Conservation (phyloP, 2,113 vertebrate genomes). For the Channa argus region DNA sequence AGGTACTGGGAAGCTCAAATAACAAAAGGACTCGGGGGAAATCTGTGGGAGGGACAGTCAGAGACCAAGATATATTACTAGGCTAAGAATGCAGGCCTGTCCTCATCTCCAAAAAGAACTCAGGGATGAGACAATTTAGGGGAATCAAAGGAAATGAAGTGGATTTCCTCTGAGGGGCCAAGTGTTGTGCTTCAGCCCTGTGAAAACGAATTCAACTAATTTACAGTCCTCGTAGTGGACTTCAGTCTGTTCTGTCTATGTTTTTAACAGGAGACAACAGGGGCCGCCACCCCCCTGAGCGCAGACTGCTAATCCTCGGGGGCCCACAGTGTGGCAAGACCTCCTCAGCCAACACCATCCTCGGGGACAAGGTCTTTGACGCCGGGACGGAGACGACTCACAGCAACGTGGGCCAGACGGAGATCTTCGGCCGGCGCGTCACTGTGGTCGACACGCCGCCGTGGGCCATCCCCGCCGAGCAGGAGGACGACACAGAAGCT, state of each 20-base stretch:
- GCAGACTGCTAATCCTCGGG: constrained; percentile 75
- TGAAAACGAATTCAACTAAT: background rate
- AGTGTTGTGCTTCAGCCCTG: background rate
- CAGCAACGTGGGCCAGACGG: constrained; percentile 77
- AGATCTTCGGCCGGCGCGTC: constrained; percentile 74
- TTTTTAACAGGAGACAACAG: constrained; percentile 63
- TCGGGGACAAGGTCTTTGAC: constrained; percentile 78
- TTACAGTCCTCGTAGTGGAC: background rate
- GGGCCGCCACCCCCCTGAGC: constrained; percentile 74
- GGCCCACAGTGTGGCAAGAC: constrained; percentile 76
- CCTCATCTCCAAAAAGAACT: background rate
- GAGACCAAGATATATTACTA: background rate
- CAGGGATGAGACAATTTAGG: background rate
- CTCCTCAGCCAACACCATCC: constrained; percentile 75
- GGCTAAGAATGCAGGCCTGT: constrained; percentile 2
- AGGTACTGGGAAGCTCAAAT: constrained; percentile 1
- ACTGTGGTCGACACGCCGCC: constrained; percentile 79
- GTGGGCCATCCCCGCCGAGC: constrained; percentile 53
- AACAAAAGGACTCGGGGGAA: background rate
- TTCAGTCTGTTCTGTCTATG: constrained; percentile 10
- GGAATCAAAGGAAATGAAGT: too few species aligned
- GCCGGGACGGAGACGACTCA: constrained; percentile 70
- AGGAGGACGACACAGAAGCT: constrained; percentile 10
- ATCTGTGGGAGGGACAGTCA: background rate
- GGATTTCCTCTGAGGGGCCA: background rate